These are phyloP conservation scores for Hexactinellida sp. DNA, from an alignment of 37 sponge, comb jelly and placozoan genomes.

Conservation along the genomic window DNA sequence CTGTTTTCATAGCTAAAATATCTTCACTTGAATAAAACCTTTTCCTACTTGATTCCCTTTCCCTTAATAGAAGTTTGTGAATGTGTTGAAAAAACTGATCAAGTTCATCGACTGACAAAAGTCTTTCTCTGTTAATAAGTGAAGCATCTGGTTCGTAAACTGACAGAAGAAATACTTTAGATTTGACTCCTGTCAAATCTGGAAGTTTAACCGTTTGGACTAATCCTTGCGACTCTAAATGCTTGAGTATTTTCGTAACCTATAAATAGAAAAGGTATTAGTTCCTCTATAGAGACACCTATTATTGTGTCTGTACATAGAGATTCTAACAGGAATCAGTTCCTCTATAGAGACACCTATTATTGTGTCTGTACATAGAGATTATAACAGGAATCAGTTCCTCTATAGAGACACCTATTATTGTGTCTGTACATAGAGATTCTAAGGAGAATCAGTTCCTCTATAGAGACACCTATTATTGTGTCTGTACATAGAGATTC, in stretches of 20 bases:
- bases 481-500: too few species aligned
- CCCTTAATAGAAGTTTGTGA: neutral
- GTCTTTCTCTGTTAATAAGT: neutral
- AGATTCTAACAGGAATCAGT: too few species aligned
- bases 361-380: too few species aligned
- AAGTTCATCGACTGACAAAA: neutral
- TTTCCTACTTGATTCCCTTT: neutral
- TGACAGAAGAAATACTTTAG: neutral
- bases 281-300: too few species aligned
- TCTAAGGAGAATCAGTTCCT: too few species aligned
- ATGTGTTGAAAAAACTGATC: neutral
- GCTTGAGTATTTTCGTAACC: neutral
- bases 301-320: too few species aligned
- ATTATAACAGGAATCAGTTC: too few species aligned
- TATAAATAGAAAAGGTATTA: too few species aligned
- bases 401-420: too few species aligned
- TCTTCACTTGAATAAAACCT: neutral
- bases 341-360: too few species aligned
- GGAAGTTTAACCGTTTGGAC: neutral
- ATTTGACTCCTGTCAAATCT: neutral
- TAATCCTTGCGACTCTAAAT: neutral
- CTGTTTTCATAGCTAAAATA: neutral
- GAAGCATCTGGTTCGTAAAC: neutral
- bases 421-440: too few species aligned
- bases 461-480: too few species aligned